Evolutionary conservation across 2,797 vertebrate species (phyloP).

Genomic region (Myoxocephalus aenaeus): DNA sequence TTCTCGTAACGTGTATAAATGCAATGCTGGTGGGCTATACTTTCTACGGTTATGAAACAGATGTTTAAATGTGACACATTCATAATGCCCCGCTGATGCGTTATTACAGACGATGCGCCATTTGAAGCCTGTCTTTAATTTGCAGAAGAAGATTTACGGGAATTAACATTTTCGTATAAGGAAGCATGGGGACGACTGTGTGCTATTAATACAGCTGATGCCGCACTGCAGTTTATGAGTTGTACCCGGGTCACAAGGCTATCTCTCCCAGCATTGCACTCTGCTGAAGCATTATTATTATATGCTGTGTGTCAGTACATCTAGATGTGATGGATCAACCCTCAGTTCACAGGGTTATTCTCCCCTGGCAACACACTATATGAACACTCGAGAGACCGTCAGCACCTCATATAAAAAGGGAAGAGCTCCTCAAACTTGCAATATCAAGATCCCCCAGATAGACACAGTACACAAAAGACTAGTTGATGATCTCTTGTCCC

Average conservation of each 20-base stretch:
- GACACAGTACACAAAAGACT: slow-evolving; percentile 12
- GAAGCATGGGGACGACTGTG: slow-evolving; percentile 71
- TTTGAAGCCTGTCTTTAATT: slow-evolving; percentile 57
- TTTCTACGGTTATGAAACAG: slow-evolving; percentile 29
- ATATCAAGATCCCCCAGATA: slow-evolving; percentile 44
- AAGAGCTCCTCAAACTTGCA: slow-evolving; percentile 58
- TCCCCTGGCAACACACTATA: slow-evolving; percentile 47
- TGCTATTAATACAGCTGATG: slow-evolving; percentile 81
- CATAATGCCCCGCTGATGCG: slow-evolving; percentile 43
- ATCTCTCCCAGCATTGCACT: slow-evolving; percentile 59
- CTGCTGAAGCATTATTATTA: slow-evolving; percentile 62
- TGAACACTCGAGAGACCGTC: slow-evolving; percentile 44
- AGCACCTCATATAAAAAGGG: slow-evolving; percentile 41
- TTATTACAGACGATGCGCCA: slow-evolving; percentile 58
- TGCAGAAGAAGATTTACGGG: slow-evolving; percentile 46
- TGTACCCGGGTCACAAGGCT: slow-evolving; percentile 76
- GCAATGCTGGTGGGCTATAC: not conserved
- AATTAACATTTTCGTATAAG: slow-evolving; percentile 65
- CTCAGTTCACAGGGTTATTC: slow-evolving; percentile 63
- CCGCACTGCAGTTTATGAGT: slow-evolving; percentile 89
- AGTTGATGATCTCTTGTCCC: slow-evolving; percentile 26
- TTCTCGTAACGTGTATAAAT: not conserved
- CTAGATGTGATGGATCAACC: slow-evolving; percentile 61
- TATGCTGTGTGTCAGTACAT: slow-evolving; percentile 61
- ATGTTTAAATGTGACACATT: slow-evolving; percentile 47